Evolutionary conservation across 2,797 vertebrate species (phyloP).

Genomic region (Hirundo rustica): DNA sequence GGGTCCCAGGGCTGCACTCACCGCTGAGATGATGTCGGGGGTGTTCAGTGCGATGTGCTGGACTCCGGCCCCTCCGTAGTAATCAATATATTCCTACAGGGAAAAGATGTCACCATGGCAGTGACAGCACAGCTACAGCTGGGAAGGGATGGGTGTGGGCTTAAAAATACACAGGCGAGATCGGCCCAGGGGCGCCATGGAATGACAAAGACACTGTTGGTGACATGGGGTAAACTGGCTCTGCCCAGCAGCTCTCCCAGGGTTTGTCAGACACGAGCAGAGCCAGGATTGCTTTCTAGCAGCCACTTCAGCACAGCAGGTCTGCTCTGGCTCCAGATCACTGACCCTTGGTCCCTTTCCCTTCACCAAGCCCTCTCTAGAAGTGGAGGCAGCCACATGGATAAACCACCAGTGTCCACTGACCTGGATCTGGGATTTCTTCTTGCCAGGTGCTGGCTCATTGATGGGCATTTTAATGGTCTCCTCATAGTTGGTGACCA

Average conservation of each 20-base stretch:
- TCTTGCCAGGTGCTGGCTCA: constrained; percentile 88
- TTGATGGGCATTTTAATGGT: constrained; percentile 99
- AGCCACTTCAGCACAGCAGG: not conserved
- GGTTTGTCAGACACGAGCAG: not conserved
- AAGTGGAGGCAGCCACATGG: not conserved
- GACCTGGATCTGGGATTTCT: constrained; percentile 97
- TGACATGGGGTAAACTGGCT: not conserved
- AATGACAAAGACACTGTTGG: not conserved
- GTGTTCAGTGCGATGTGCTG: constrained; percentile 97
- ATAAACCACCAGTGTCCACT: accelerated
- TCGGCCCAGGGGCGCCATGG: not conserved
- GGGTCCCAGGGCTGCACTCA: constrained; percentile 67
- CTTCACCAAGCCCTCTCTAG: not conserved
- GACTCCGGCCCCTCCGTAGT: constrained; percentile 92
- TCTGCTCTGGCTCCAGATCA: not conserved
- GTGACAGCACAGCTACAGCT: not conserved
- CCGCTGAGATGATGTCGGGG: constrained; percentile 88
- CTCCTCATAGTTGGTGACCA: constrained; percentile 94
- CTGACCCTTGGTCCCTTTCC: not conserved
- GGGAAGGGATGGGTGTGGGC: not conserved
- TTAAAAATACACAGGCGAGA: not conserved
- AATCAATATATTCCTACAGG: constrained; percentile 91
- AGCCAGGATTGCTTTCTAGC: not conserved
- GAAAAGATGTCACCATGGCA: not conserved
- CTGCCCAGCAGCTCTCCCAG: accelerated